Evolutionary conservation across 2,797 vertebrate species (phyloP).

Genomic region (Echeneis naucrates): DNA sequence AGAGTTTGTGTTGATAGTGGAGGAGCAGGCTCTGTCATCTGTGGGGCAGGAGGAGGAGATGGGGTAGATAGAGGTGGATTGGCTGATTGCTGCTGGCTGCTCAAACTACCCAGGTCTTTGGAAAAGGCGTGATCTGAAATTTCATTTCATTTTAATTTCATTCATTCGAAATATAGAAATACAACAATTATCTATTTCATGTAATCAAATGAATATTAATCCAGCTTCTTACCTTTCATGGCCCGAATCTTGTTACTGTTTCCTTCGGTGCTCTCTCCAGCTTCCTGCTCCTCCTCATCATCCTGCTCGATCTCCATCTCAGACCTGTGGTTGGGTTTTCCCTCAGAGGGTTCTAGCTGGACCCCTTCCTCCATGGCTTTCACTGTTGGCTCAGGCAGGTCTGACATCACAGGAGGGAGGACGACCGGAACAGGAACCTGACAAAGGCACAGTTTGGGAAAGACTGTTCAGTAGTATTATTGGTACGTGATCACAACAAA

Average conservation of each 20-base stretch:
- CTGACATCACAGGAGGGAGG: conserved; percentile 10
- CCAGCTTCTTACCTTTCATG: neutral
- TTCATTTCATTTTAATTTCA: too few species aligned
- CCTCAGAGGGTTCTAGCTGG: neutral
- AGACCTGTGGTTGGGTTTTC: neutral
- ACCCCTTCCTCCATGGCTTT: neutral
- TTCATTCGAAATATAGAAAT: too few species aligned
- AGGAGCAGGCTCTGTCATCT: neutral
- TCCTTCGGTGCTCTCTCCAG: neutral
- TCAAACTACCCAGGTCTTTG: neutral
- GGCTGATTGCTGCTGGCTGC: neutral
- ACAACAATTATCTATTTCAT: neutral
- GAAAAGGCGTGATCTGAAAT: conserved; percentile 15
- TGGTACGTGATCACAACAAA: neutral
- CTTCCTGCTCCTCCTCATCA: neutral
- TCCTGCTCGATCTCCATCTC: neutral
- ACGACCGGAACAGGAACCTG: conserved; percentile 64
- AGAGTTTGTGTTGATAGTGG: conserved; percentile 45
- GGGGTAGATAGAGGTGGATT: too few species aligned
- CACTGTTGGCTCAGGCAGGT: accelerated
- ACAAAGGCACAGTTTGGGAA: neutral
- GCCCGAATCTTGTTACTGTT: neutral
- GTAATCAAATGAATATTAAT: neutral
- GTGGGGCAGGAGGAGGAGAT: neutral
- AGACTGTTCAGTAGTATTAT: neutral